Conservation (phyloP, 2,888 invertebrate genomes). For the Ischnus inquisitorius region DNA sequence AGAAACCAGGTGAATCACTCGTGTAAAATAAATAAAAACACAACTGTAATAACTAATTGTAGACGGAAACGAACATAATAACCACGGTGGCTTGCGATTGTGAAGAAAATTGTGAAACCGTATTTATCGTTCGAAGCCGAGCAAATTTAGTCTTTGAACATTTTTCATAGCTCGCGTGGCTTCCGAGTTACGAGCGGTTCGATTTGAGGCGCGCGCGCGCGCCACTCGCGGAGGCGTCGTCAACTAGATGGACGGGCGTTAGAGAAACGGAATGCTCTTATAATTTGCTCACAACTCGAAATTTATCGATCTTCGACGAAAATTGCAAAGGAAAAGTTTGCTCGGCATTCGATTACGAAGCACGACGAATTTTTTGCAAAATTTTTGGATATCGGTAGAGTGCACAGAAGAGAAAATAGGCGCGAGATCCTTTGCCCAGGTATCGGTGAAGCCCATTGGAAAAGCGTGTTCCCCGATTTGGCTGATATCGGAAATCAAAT, state of each 20-base stretch:
- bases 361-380: neutral
- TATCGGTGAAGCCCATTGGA: slow-evolving; percentile 43
- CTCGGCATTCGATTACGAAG: neutral
- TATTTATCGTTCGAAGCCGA: neutral
- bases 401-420: slow-evolving; percentile 48
- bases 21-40: slow-evolving; percentile 66
- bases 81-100: neutral
- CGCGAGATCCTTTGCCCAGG: slow-evolving; percentile 57
- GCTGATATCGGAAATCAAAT: slow-evolving; percentile 12
- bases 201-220: neutral
- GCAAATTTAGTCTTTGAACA: neutral
- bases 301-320: neutral
- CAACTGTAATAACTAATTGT: slow-evolving; percentile 47
- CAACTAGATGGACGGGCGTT: neutral
- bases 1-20: slow-evolving; percentile 48
- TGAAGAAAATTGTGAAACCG: neutral
- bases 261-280: neutral
- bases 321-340: slow-evolving; percentile 6
- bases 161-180: neutral
- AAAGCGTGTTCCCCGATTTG: slow-evolving; percentile 12
- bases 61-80: neutral
- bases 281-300: slow-evolving; percentile 7
- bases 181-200: slow-evolving; percentile 13
- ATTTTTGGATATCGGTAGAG: neutral
- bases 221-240: neutral